These are phyloP conservation scores for Sander lucioperca DNA, from an alignment of 2,113 vertebrate species.

Conservation along the genomic window DNA sequence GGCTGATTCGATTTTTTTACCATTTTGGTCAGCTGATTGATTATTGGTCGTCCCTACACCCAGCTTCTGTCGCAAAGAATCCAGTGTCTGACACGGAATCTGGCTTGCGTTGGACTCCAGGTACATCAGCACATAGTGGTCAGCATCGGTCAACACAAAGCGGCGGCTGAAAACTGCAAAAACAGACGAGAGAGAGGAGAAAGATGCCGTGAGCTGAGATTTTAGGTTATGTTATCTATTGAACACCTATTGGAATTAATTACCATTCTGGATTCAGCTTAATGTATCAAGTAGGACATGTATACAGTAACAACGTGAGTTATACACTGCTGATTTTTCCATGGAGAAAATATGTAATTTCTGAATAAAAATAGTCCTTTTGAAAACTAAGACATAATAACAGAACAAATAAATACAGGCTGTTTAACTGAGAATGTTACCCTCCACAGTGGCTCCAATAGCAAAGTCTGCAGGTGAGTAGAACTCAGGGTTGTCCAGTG, in stretches of 20 bases:
- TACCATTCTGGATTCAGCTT: not conserved
- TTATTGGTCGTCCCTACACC: not conserved
- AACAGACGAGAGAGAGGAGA: slow-evolving; percentile 1
- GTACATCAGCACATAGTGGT: slow-evolving; percentile 89
- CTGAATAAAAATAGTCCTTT: not conserved
- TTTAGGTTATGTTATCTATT: not conserved
- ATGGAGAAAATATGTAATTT: too few species aligned
- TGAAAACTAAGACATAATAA: not conserved
- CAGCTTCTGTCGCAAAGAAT: slow-evolving; percentile 82
- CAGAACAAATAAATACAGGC: not conserved
- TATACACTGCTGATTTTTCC: not conserved
- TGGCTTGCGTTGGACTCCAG: slow-evolving; percentile 86
- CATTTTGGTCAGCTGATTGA: slow-evolving; percentile 28
- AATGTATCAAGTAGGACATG: not conserved
- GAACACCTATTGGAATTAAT: not conserved
- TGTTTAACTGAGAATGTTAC: slow-evolving; percentile 74
- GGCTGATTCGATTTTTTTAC: slow-evolving; percentile 6
- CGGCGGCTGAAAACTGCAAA: slow-evolving; percentile 90
- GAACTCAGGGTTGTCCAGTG: slow-evolving; percentile 83
- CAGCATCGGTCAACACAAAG: slow-evolving; percentile 89
- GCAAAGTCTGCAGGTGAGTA: slow-evolving; percentile 91
- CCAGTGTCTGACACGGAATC: slow-evolving; percentile 84
- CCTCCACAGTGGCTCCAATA: slow-evolving; percentile 90
- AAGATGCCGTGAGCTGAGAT: not conserved
- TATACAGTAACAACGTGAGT: not conserved